A percentile compares a stretch with the other conserved stretches of the same genome.
Evolutionary conservation across 2,797 vertebrate genomes (phyloP).

Genomic region (Merluccius polli): DNA sequence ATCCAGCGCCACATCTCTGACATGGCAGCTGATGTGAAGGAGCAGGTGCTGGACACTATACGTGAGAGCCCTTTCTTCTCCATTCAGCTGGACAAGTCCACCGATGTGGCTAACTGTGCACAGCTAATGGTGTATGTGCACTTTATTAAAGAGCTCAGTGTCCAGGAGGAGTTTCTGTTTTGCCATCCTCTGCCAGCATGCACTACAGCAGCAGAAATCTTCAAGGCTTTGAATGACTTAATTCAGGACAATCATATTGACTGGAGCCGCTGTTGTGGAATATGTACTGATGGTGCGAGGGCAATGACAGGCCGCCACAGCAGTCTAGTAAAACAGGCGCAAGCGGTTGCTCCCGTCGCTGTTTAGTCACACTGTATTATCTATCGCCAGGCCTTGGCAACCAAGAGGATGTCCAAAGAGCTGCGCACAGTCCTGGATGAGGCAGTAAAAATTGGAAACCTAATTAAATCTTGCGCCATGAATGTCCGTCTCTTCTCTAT

Average conservation of each 20-base stretch:
- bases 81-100: slow-evolving; percentile 3
- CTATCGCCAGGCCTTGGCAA: slow-evolving; percentile 4
- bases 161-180: slow-evolving; percentile 2
- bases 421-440: slow-evolving; percentile 1
- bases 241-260: slow-evolving; percentile 10
- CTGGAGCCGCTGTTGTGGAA: neutral
- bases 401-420: slow-evolving; percentile 6
- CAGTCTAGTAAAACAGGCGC: too few relatives aligned
- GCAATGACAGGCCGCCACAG: too few relatives aligned
- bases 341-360: neutral
- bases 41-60: slow-evolving; percentile 6
- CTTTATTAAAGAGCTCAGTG: slow-evolving; percentile 6
- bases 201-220: slow-evolving; percentile 12
- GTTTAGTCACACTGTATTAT: slow-evolving; percentile 9
- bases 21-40: slow-evolving; percentile 10
- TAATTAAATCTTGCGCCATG: neutral
- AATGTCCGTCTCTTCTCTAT: neutral
- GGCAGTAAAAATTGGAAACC: neutral
- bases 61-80: slow-evolving; percentile 11
- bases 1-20: slow-evolving; percentile 11
- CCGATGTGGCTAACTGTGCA: neutral
- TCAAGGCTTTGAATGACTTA: slow-evolving; percentile 12
- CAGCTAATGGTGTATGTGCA: neutral
- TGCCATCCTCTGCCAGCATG: neutral
- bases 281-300: too few relatives aligned